Evolutionary conservation across 2,797 vertebrate species (phyloP).

Genomic region (Sarcoramphus papa): DNA sequence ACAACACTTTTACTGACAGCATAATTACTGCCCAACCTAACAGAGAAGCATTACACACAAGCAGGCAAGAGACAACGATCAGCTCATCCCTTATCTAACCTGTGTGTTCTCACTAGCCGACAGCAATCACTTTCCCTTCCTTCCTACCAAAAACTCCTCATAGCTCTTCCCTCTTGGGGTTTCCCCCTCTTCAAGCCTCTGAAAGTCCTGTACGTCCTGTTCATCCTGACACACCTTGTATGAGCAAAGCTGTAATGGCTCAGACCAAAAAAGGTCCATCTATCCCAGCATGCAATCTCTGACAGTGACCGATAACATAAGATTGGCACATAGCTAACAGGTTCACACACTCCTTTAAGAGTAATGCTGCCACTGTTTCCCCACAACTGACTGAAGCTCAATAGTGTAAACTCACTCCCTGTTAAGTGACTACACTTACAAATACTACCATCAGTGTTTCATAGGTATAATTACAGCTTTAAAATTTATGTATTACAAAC

Average conservation of each 20-base stretch:
- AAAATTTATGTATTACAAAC: background rate
- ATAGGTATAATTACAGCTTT: background rate
- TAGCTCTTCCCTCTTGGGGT: background rate
- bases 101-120: background rate
- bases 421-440: background rate
- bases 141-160: background rate
- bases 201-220: background rate
- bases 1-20: background rate
- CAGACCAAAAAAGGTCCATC: background rate
- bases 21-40: background rate
- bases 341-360: background rate
- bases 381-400: background rate
- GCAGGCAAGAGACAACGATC: background rate
- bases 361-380: background rate
- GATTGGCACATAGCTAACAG: background rate
- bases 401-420: background rate
- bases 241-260: background rate
- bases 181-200: background rate
- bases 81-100: background rate
- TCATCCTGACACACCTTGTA: background rate
- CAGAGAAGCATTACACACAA: background rate
- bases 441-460: background rate
- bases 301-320: rapidly evolving
- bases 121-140: background rate
- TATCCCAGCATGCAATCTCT: background rate